Evolutionary conservation across 2,113 vertebrate genomes (phyloP).

Genomic region (Orthonyx spaldingii): DNA sequence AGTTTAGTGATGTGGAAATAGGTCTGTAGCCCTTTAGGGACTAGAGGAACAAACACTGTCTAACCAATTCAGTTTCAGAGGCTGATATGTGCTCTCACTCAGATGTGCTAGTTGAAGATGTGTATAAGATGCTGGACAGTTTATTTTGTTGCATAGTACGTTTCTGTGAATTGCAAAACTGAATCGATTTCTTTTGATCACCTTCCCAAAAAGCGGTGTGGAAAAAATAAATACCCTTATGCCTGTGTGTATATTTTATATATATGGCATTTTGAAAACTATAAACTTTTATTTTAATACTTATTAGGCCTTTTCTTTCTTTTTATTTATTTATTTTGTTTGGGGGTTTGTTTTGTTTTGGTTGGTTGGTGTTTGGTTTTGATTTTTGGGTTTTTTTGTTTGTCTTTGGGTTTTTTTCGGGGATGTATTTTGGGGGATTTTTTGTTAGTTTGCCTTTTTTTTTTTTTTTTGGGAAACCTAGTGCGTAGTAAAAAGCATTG

Average conservation of each 20-base stretch:
- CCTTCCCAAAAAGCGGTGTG: neutral
- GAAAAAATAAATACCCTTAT: neutral
- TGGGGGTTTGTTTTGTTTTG: too few relatives aligned
- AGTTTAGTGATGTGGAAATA: neutral
- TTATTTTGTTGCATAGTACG: neutral
- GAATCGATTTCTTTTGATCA: neutral
- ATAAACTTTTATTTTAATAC: neutral
- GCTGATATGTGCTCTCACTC: neutral
- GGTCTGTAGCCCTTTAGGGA: neutral
- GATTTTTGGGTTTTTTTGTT: neutral
- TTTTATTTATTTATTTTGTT: neutral
- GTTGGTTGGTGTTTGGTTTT: too few relatives aligned
- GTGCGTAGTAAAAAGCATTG: neutral
- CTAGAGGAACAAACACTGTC: neutral
- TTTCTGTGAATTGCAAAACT: neutral
- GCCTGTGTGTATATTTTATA: neutral
- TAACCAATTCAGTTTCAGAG: neutral
- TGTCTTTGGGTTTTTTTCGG: neutral
- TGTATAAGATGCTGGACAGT: neutral
- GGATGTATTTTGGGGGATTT: fast-evolving
- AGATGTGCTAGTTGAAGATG: neutral
- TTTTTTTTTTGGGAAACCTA: neutral
- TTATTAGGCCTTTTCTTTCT: neutral
- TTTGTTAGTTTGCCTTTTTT: neutral
- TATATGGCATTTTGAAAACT: neutral